A percentile compares a stretch with the other conserved stretches of the same genome.
Conservation (phyloP, 2,888 invertebrate species). For the Abscondita cerata region DNA sequence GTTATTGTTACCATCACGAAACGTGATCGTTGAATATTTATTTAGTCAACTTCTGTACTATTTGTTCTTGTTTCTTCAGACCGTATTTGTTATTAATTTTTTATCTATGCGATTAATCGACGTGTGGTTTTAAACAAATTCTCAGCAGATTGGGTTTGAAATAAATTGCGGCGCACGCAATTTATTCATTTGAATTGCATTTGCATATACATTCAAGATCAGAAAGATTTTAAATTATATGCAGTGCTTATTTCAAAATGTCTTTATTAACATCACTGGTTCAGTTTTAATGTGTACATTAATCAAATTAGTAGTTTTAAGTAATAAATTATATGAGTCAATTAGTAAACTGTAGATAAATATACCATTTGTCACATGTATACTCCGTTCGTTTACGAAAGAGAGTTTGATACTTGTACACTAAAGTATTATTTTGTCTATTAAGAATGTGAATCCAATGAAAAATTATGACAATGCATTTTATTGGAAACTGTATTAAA, state of each 20-base stretch:
- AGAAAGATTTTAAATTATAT: conserved; percentile 7
- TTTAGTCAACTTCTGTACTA: conserved; percentile 14
- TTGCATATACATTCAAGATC: conserved; percentile 3
- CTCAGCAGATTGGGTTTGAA: background rate
- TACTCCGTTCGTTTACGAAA: too few species aligned
- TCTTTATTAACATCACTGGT: conserved; percentile 1
- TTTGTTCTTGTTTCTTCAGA: conserved; percentile 14
- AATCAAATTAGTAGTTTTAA: too few species aligned
- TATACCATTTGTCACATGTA: too few species aligned
- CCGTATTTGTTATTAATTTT: background rate
- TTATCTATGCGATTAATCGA: background rate
- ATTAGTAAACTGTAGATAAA: too few species aligned
- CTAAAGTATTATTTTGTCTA: too few species aligned
- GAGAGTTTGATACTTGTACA: too few species aligned
- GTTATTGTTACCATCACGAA: conserved; percentile 30
- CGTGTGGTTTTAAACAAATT: background rate
- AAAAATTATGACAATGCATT: too few species aligned
- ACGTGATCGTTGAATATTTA: conserved; percentile 34
- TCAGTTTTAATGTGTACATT: too few species aligned
- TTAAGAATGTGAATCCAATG: too few species aligned
- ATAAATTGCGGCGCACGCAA: background rate
- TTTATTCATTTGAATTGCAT: background rate
- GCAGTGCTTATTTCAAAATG: background rate
- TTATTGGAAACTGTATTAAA: too few species aligned
- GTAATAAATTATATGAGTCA: too few species aligned